Base-by-base conservation (phyloP, 2,113 vertebrate species). In the Donacobius atricapilla region DNA sequence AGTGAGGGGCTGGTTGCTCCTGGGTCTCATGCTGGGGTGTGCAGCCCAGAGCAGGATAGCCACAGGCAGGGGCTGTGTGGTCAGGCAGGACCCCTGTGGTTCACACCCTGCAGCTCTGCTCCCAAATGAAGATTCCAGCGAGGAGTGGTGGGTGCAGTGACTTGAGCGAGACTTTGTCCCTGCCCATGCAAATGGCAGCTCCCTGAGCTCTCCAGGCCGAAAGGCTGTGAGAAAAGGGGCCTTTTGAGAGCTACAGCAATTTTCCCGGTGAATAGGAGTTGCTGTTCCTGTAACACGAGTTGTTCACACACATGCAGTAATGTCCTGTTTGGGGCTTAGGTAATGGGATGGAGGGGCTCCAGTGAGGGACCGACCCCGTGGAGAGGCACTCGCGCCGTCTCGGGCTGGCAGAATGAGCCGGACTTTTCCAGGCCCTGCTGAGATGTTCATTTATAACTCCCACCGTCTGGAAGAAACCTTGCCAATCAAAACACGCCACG, bases 371-470 rank as follows among this genome's bases (percentile, higher is more conserved):
- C 94, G 95, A 97, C 96, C 97, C 94, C 35, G 60, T 16, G 23
- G 91, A 92, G 94, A 93, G 97, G 97, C 97, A 76, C 96, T 93
- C 94, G n/a, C 94, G 9, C 92, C 58, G 73, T 96, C 94, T 97
- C 78, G 70, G 93, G 98, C 97, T 98, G 97, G 97, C 97, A 85
- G 97, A 98, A 97, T 97, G 97, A 98, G 96, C 90, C 1, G 97
- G 96, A 93, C 98, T 99, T 98, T 99, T 98, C 97, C 97, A 98
- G 98, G 97, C 95, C 97, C 96, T 24, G 98, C 96, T 90, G 97
- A 98, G 98, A 98, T 97, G 97, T 98, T 99, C 98, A 98, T 98
- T 98, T 97, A 97, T 98, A 98, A 98, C 98, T 97, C 98, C 98
- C 98, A 97, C 97, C 89, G 98, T 98, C 99, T 98, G 98, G 98